Evolutionary conservation across 2,797 vertebrate genomes (phyloP).

Genomic region (Knipowitschia caucasica): DNA sequence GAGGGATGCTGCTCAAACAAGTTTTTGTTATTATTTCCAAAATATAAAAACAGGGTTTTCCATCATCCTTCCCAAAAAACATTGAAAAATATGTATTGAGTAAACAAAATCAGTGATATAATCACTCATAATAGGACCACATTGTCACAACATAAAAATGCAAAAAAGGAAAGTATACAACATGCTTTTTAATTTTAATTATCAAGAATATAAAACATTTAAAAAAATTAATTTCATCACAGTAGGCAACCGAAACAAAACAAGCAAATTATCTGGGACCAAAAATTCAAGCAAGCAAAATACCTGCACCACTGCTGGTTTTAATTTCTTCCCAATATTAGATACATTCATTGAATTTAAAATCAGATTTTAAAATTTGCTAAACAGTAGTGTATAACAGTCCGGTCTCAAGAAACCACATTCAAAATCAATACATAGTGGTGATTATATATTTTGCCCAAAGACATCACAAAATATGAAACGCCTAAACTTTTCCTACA

Average conservation of each 20-base stretch:
- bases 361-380: not conserved
- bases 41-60: too few relatives aligned
- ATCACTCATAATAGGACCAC: too few relatives aligned
- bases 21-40: too few relatives aligned
- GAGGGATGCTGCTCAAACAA: not conserved
- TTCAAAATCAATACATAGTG: not conserved
- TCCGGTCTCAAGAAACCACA: not conserved
- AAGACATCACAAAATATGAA: not conserved
- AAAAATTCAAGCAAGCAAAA: not conserved
- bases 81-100: too few relatives aligned
- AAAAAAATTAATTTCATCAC: conserved; percentile 2
- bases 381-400: not conserved
- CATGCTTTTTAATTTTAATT: not conserved
- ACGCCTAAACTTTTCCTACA: not conserved
- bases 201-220: not conserved
- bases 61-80: too few relatives aligned
- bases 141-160: too few relatives aligned
- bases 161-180: too few relatives aligned
- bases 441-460: not conserved
- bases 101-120: too few relatives aligned
- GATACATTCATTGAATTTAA: not conserved
- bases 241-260: not conserved
- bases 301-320: not conserved
- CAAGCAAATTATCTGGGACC: not conserved
- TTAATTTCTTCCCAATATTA: not conserved